Evolutionary conservation across 2,113 vertebrate species (phyloP).

Genomic region (Gobio gobio): DNA sequence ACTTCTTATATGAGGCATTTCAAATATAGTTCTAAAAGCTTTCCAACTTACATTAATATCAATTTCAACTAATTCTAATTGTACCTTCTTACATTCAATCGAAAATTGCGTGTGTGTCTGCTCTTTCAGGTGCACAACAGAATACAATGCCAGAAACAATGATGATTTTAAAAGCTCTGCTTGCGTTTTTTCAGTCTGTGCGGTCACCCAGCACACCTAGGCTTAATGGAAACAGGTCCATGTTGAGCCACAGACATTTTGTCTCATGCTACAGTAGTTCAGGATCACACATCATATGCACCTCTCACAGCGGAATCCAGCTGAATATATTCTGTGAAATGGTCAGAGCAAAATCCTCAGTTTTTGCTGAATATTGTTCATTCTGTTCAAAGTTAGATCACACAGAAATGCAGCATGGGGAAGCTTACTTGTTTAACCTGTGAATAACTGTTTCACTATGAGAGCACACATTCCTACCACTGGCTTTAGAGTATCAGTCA

Average conservation of each 20-base stretch:
- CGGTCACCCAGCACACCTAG: background rate
- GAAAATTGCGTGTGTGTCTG: background rate
- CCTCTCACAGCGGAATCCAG: background rate
- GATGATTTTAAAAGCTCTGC: background rate
- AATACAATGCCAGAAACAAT: background rate
- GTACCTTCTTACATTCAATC: no score
- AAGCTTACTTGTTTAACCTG: conserved; percentile 56
- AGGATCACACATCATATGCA: conserved; percentile 12
- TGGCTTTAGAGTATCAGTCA: conserved; percentile 67
- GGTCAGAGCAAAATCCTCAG: conserved; percentile 43
- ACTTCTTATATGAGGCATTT: background rate
- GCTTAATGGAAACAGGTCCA: conserved; percentile 16
- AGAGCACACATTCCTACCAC: conserved; percentile 59
- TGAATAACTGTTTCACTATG: conserved; percentile 67
- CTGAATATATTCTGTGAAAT: conserved; percentile 55
- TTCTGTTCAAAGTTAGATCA: conserved; percentile 60
- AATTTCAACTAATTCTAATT: no score
- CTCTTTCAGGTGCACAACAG: background rate
- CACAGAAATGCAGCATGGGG: conserved; percentile 59
- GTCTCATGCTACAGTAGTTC: background rate
- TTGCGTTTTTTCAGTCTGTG: background rate
- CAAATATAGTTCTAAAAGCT: background rate
- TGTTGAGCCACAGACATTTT: conserved; percentile 2
- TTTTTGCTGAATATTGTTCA: conserved; percentile 7
- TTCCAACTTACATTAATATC: no score